Conservation (phyloP, 2,113 vertebrate species). For the Piliocolobus tephrosceles region DNA sequence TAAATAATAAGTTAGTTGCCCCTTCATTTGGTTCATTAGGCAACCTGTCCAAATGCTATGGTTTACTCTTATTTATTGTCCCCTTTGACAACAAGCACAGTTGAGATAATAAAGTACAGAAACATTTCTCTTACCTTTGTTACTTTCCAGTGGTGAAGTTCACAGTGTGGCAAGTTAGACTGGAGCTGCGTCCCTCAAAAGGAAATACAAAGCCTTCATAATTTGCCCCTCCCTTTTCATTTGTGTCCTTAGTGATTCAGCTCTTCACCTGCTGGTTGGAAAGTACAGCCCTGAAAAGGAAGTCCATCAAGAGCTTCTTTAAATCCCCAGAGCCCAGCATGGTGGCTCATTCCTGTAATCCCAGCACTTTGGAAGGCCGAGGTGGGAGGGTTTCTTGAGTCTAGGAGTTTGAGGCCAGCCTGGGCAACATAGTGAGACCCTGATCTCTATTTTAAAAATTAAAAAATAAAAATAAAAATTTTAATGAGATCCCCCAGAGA, state of each 20-base stretch:
- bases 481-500: background rate
- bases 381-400: too few species aligned
- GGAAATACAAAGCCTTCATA: constrained; percentile 74
- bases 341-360: too few species aligned
- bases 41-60: fast-evolving
- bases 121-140: constrained; percentile 54
- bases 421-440: too few species aligned
- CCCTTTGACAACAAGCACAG: background rate
- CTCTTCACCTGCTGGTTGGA: background rate
- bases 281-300: background rate
- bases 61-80: background rate
- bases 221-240: constrained; percentile 74
- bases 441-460: too few species aligned
- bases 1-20: background rate
- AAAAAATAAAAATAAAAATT: too few species aligned
- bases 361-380: too few species aligned
- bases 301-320: background rate
- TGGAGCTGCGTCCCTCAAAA: background rate
- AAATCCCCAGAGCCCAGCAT: too few species aligned
- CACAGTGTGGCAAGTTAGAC: constrained; percentile 18
- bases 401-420: too few species aligned
- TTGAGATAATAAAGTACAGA: background rate
- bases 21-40: background rate
- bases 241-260: constrained; percentile 71
- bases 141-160: background rate